Conservation (phyloP, 2,797 vertebrate genomes). For the Bucorvus abyssinicus region DNA sequence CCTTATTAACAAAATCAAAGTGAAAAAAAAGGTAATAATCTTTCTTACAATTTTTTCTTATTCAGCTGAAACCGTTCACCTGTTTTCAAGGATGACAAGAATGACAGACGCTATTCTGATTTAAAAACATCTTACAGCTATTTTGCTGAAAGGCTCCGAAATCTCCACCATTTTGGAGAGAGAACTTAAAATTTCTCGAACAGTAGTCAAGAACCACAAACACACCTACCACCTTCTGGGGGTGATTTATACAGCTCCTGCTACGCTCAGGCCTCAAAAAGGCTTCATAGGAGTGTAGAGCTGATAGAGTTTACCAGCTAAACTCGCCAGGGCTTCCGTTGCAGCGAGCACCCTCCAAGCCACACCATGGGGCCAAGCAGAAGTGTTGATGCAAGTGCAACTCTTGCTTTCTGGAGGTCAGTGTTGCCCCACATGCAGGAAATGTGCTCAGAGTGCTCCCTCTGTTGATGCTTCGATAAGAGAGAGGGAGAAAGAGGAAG, state of each 20-base stretch:
- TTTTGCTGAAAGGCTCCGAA: not conserved
- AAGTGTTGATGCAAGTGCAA: not conserved
- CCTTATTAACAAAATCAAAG: not conserved
- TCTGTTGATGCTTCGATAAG: not conserved
- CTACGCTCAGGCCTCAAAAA: not conserved
- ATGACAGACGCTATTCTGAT: not conserved
- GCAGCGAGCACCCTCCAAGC: not conserved
- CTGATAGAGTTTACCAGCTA: not conserved
- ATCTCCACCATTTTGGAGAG: not conserved
- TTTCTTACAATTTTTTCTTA: not conserved
- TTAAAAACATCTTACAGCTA: not conserved
- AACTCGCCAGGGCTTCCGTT: not conserved
- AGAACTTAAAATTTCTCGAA: not conserved
- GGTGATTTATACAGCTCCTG: not conserved
- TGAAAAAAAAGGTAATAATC: not conserved
- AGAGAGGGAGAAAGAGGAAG: not conserved
- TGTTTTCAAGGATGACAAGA: not conserved
- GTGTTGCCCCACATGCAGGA: not conserved
- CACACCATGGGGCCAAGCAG: not conserved
- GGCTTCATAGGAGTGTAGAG: rapidly evolving
- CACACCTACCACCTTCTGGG: not conserved
- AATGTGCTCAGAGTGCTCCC: constrained; percentile 2
- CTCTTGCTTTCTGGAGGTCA: not conserved
- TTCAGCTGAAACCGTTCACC: not conserved
- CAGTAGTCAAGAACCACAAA: not conserved